phyloP scores from a whole-genome alignment of 2,888 invertebrate species.

The Brachyopa scutellaris region DNA sequence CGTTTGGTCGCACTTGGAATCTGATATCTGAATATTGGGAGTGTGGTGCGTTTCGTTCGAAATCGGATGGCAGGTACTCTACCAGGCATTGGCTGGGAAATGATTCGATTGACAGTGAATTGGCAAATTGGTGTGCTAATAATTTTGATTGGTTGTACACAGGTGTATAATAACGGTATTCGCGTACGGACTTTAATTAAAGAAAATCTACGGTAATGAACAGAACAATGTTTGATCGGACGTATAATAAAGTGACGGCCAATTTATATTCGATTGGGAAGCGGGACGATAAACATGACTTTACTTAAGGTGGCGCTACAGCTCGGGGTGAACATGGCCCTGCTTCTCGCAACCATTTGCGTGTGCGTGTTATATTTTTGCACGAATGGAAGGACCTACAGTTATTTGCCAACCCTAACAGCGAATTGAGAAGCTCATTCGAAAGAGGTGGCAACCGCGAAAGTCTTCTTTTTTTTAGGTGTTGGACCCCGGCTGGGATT shows the following conservation, averaged over 20 bases:
- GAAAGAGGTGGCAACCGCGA: too few species aligned
- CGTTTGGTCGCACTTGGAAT: conserved; percentile 20
- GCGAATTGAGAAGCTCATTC: too few species aligned
- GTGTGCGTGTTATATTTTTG: too few species aligned
- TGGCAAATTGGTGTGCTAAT: conserved; percentile 54
- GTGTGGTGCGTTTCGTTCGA: conserved; percentile 26
- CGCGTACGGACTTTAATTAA: conserved; percentile 3
- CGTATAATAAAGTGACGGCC: background rate
- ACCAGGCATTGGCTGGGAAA: background rate
- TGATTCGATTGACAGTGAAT: conserved; percentile 23
- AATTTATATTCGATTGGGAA: background rate
- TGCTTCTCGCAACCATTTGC: too few species aligned
- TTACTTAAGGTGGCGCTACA: too few species aligned
- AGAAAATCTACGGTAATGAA: conserved; percentile 10
- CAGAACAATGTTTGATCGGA: background rate
- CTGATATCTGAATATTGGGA: conserved; percentile 64
- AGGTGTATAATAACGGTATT: background rate
- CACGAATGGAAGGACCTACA: too few species aligned
- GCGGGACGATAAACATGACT: too few species aligned
- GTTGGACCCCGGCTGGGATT: too few species aligned
- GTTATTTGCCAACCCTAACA: too few species aligned
- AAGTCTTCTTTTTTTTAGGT: too few species aligned
- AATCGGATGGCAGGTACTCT: background rate
- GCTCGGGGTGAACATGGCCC: too few species aligned
- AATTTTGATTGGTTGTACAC: conserved; percentile 36